phyloP scores from a whole-genome alignment of 2,888 invertebrate genomes.

The Torymus aiolomorphi region DNA sequence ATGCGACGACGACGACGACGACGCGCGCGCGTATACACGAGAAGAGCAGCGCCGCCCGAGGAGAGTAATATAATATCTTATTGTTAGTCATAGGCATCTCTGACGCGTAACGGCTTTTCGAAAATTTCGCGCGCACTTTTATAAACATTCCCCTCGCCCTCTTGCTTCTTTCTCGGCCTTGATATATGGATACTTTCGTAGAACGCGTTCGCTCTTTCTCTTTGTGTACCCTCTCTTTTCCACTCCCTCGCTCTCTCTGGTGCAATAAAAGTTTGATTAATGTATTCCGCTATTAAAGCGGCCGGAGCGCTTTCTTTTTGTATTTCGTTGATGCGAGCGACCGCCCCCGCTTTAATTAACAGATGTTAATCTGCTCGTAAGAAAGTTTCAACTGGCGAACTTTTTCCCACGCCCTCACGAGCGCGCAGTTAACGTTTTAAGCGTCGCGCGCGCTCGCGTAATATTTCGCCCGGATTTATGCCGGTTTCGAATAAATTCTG shows the following conservation, averaged over 20 bases:
- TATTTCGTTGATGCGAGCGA: slow-evolving; percentile 14
- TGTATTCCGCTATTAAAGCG: slow-evolving; percentile 40
- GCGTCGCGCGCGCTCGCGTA: slow-evolving; percentile 7
- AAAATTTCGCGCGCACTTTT: slow-evolving; percentile 35
- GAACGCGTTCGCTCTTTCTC: slow-evolving; percentile 12
- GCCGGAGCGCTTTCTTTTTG: background rate
- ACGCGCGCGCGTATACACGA: too few species aligned
- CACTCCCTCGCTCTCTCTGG: too few species aligned
- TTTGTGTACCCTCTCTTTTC: background rate
- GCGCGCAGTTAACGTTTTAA: slow-evolving; percentile 3
- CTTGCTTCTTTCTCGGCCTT: slow-evolving; percentile 2
- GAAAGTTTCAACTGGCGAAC: slow-evolving; percentile 44
- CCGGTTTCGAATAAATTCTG: slow-evolving; percentile 4
- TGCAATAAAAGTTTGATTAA: slow-evolving; percentile 54
- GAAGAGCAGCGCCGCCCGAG: too few species aligned
- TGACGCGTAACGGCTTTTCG: slow-evolving; percentile 34
- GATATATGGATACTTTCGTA: slow-evolving; percentile 40
- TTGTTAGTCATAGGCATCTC: slow-evolving; percentile 37
- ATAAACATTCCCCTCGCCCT: slow-evolving; percentile 33
- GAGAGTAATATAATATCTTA: slow-evolving; percentile 39
- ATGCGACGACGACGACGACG: too few species aligned
- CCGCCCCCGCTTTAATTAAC: slow-evolving; percentile 46
- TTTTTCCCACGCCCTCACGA: too few species aligned
- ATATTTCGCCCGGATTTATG: slow-evolving; percentile 19
- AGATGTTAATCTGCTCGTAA: slow-evolving; percentile 53